Evolutionary conservation across 2,797 vertebrate genomes (phyloP), one percentile per base, ranked within the genome.

Genomic region (Dermochelys coriacea): DNA sequence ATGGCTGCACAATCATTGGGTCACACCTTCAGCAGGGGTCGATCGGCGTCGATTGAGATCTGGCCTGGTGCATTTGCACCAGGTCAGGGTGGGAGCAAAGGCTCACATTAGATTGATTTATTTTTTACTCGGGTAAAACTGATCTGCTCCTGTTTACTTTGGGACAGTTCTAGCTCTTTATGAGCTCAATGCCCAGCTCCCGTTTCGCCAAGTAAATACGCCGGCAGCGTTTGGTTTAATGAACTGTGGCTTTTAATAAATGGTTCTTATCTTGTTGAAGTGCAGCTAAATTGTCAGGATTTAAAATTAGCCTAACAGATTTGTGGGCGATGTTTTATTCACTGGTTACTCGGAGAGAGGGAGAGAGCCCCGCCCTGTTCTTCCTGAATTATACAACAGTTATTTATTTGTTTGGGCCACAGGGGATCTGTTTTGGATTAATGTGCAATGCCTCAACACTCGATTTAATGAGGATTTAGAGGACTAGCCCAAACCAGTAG

Each of bases 161-260:
- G 91, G 91, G 89, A 37, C 37, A 84, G 86, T 85, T 79, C 54
- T 85, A 91, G 86, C 87, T 41, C 81, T 68, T 87, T 86, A 54
- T 4, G 89, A 87, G 85, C 84, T 85, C 88, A 0, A 6, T 91
- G 91, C 89, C 92, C 85, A 75, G 10, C 86, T 95, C 96, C 49
- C 0, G 54, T 96, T 97, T 97, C 94, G 95, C 97, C 95, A 96
- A 97, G 98, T 98, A 97, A 98, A 98, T 97, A 97, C 91, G 96
- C 97, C 95, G 94, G 96, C 92, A 98, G 96, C 97, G 93, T 98
- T 98, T 98, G 96, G 97, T 97, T 98, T 98, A 98, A 98, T 98
- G 98, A 98, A 98, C 98, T 98, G 98, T 98, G 98, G 94, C 97
- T 98, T 98, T 98, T 98, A 98, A 98, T 98, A 98, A 98, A 98